Percentiles rank a stretch among this genome's conserved stretches.
Evolutionary conservation across 2,797 vertebrate species (phyloP).

Genomic region (Anas bahamensis): DNA sequence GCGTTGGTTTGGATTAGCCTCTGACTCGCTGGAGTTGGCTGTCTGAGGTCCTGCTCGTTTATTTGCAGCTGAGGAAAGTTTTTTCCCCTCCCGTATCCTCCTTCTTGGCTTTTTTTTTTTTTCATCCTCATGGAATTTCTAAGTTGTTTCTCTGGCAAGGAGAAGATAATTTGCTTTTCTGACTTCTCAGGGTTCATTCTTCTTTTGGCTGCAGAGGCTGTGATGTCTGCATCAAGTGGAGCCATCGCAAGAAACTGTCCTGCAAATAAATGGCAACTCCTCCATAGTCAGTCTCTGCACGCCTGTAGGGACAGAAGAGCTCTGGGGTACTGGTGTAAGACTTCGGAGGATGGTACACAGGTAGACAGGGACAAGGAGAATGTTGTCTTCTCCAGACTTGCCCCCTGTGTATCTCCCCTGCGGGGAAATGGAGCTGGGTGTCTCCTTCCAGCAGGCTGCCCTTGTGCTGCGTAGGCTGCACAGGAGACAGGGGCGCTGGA

Average conservation of each 20-base stretch:
- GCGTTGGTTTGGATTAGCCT: background rate
- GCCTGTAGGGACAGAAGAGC: background rate
- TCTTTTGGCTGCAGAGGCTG: background rate
- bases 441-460: background rate
- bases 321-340: background rate
- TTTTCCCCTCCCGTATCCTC: background rate
- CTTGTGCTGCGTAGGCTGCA: background rate
- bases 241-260: constrained; percentile 52
- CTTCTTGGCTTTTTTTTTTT: background rate
- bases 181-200: constrained; percentile 15
- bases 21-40: background rate
- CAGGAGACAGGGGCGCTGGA: background rate
- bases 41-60: background rate
- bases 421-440: background rate
- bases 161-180: constrained; percentile 56
- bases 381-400: background rate
- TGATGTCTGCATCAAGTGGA: constrained; percentile 24
- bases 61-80: background rate
- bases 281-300: background rate
- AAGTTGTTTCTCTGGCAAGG: background rate
- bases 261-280: constrained; percentile 40
- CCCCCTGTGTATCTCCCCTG: background rate
- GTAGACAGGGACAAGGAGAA: background rate
- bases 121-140: background rate
- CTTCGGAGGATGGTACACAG: background rate